A percentile compares a stretch with the other conserved stretches of the same genome.
phyloP scores from a whole-genome alignment of 2,113 vertebrate genomes.

The Petromus typicus region DNA sequence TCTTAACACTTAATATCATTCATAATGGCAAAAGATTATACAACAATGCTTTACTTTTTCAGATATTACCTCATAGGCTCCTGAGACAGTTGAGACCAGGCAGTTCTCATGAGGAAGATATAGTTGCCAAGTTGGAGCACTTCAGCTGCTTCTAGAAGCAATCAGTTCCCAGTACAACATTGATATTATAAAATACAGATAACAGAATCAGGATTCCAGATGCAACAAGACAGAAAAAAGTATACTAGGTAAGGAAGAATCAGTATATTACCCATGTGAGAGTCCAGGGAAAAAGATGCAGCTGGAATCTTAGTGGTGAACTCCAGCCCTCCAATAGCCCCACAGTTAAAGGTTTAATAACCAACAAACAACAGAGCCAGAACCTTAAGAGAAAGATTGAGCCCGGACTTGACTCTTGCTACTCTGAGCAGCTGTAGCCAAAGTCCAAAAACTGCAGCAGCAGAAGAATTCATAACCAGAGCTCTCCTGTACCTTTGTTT shows the following conservation, averaged over 20 bases:
- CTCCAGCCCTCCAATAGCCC: too few relatives aligned
- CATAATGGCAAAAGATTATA: neutral
- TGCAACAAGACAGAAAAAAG: neutral
- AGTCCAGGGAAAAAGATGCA: too few relatives aligned
- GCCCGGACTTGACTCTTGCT: too few relatives aligned
- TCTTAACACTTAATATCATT: neutral
- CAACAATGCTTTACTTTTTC: neutral
- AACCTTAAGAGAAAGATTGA: too few relatives aligned
- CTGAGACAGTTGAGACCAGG: neutral
- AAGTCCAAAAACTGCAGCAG: too few relatives aligned
- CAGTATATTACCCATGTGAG: too few relatives aligned
- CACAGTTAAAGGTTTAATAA: too few relatives aligned
- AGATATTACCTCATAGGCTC: neutral
- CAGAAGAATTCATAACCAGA: too few relatives aligned
- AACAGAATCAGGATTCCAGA: neutral
- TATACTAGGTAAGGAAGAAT: neutral
- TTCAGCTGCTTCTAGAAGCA: neutral
- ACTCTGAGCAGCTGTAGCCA: too few relatives aligned
- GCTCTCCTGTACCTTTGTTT: too few relatives aligned
- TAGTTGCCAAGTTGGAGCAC: neutral
- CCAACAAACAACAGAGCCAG: too few relatives aligned
- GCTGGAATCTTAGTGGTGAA: too few relatives aligned
- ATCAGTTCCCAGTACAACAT: neutral
- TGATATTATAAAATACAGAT: neutral
- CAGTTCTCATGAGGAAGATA: neutral